Evolutionary conservation across 2,888 invertebrate species (phyloP), one percentile per base, ranked within the genome.

Genomic region (Synanthedon myopaeformis): DNA sequence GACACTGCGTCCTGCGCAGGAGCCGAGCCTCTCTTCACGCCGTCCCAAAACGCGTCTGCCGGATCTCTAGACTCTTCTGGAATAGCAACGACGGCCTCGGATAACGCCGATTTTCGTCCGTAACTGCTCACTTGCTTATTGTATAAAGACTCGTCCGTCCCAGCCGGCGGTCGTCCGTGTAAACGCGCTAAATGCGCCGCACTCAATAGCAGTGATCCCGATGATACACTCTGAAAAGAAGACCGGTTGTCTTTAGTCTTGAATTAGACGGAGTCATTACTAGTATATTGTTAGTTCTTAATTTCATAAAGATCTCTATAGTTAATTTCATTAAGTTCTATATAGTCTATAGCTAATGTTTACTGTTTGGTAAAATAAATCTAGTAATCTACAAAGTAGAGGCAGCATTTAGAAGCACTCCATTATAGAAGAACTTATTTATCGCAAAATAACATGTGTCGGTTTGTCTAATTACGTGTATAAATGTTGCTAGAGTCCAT

Each of bases 201-300:
- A 61, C 93, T 94, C 69, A 95, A 77, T 59, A 95, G 87, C 65
- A 94, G 78, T 56, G 94, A 94, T 59, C 94, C 94, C 58, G 94
- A 94, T 69, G 92, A 92, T 61, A 91, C 93, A 79, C 94, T 95
- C 95, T 95, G 89, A 52, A 89, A 90, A 45, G 14, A 45, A n/a
- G 12, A 45, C 35, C 10, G 35, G 3, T 2, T 35, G 6, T 35
- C 59, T 51, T 55, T 49, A 52, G 45, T 42, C 54, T 50, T 19
- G 52, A 52, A 56, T 52, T 50, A 52, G 41, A 51, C 53, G 53
- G 50, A 56, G 52, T 51, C 19, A 13, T 17, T 13, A 49, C 51
- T 14, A 19, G 19, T 14, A 54, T 5, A 53, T 11, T 28, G 3
- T 1, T 1, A 35, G 8, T 35, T 48, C 10, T 14, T 14, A 48